These are phyloP conservation scores for Quadriops clusia DNA, from an alignment of 2,888 invertebrate genomes.

Conservation along the genomic window DNA sequence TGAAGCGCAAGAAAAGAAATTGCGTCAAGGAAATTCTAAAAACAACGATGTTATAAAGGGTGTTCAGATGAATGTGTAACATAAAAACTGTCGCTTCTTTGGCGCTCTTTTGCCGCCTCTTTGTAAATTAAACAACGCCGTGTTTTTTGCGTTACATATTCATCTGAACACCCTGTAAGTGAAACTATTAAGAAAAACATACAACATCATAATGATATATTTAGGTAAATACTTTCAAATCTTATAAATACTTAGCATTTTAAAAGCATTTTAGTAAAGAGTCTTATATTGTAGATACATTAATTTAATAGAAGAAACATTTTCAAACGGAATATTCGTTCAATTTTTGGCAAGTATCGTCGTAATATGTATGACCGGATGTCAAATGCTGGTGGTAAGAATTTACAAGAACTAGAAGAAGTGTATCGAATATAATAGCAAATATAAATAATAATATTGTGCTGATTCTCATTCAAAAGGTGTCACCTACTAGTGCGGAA, in stretches of 20 bases:
- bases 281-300: constrained; percentile 17
- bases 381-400: constrained; percentile 20
- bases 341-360: constrained; percentile 20
- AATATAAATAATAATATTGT: too few species aligned
- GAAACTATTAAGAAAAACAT: too few species aligned
- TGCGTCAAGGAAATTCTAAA: constrained; percentile 13
- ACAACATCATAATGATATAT: not conserved
- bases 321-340: constrained; percentile 18
- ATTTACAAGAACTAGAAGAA: too few species aligned
- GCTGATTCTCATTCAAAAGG: constrained; percentile 14
- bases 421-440: too few species aligned
- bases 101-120: too few species aligned
- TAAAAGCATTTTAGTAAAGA: constrained; percentile 5
- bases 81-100: too few species aligned
- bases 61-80: too few species aligned
- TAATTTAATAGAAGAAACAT: constrained; percentile 16
- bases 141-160: too few species aligned
- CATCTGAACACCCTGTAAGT: too few species aligned
- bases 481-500: constrained; percentile 15
- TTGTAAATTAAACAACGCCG: too few species aligned
- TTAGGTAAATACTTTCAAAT: not conserved
- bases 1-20: constrained; percentile 10
- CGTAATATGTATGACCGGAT: constrained; percentile 20
- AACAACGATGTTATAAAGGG: too few species aligned
- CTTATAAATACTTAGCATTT: constrained; percentile 1